phyloP scores from a whole-genome alignment of 2,113 vertebrate genomes.

The Paramormyrops kingsleyae region DNA sequence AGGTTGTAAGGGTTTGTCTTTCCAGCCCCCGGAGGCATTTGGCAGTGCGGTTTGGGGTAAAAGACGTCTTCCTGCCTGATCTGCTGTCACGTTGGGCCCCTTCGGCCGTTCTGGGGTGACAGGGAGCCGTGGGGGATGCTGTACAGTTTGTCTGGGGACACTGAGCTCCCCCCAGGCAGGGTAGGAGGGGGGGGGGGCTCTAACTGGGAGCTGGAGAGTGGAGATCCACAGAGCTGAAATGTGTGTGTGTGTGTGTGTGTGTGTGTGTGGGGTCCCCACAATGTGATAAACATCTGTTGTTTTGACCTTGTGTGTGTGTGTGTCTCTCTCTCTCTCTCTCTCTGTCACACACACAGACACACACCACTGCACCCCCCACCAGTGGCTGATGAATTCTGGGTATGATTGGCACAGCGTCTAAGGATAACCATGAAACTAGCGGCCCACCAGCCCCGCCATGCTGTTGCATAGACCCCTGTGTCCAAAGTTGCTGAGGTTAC shows the following conservation, averaged over 20 bases:
- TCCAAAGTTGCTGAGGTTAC: not conserved
- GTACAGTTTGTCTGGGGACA: not conserved
- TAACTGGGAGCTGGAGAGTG: not conserved
- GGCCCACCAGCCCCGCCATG: not conserved
- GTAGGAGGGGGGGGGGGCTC: not conserved
- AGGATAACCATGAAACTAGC: not conserved
- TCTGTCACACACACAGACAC: not conserved
- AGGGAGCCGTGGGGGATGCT: too few relatives aligned
- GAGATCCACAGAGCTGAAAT: too few relatives aligned
- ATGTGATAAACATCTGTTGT: too few relatives aligned
- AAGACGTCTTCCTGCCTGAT: not conserved
- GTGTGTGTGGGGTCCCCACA: not conserved
- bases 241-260: not conserved
- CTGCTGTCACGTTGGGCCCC: not conserved
- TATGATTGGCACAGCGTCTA: not conserved
- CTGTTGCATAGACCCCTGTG: not conserved
- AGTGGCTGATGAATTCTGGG: not conserved
- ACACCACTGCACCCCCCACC: not conserved
- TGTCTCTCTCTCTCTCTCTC: too few relatives aligned
- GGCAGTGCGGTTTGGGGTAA: slow-evolving; percentile 9
- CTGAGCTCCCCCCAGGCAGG: not conserved
- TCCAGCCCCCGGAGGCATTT: slow-evolving; percentile 25
- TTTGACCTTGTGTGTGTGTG: too few relatives aligned
- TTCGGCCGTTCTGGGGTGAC: not conserved
- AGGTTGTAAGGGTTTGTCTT: not conserved